Conservation (phyloP, 2,797 vertebrate genomes). For the Sylvilagus floridanus region DNA sequence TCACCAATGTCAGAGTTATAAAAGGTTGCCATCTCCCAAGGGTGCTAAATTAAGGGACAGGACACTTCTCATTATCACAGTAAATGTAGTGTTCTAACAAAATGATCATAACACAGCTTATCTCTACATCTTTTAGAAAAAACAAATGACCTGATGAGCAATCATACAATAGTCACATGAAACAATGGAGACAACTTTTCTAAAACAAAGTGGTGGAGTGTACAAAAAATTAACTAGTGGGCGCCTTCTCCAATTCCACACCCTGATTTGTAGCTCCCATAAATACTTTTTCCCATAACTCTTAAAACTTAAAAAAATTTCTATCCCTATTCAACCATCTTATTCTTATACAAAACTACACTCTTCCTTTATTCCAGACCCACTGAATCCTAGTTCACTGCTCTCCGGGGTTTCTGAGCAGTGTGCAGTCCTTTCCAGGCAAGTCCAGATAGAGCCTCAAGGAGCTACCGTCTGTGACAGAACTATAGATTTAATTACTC, state of each 20-base stretch:
- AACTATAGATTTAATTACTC: background rate
- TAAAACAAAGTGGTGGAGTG: background rate
- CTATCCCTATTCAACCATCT: background rate
- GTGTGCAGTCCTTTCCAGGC: background rate
- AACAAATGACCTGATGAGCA: background rate
- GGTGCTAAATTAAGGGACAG: background rate
- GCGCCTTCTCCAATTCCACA: background rate
- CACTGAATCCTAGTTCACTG: background rate
- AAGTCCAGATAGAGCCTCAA: background rate
- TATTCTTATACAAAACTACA: background rate
- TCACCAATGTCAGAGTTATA: background rate
- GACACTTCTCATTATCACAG: background rate
- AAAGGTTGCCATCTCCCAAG: background rate
- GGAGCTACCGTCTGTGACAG: background rate
- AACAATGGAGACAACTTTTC: background rate
- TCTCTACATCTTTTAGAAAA: background rate
- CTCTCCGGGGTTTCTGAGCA: background rate
- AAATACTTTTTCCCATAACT: background rate
- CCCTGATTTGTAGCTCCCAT: background rate
- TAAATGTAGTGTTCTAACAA: background rate
- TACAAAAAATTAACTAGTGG: background rate
- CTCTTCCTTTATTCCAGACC: background rate
- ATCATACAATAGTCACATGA: background rate
- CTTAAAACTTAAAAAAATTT: background rate
- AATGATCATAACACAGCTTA: background rate